Evolutionary conservation across 2,888 invertebrate species (phyloP), one percentile per base, ranked within the genome.

Genomic region (Habrosyne pyritoides): DNA sequence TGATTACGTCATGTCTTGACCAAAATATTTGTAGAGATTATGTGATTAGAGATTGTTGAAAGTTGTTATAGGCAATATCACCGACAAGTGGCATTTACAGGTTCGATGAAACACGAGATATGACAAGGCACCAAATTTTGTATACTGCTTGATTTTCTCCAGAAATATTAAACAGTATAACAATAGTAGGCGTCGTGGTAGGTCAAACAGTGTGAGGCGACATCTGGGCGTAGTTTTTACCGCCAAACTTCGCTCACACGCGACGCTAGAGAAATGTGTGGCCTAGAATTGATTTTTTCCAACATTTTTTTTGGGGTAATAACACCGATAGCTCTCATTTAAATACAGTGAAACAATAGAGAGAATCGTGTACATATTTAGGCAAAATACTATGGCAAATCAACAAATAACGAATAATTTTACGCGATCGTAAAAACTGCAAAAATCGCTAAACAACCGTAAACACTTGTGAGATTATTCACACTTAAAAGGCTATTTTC

Each of bases 1-100:
- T 64, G 63, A 75, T 88, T 87, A 77, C 86, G 78, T 86, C 80
- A 86, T 56, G 53, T 54, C 57, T 67, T 59, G 54, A 66, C 67
- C 69, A 79, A 78, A 81, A 77, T 75, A 74, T 78, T 75, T 69
- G 73, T 71, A 74, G 71, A 33, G n/a, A 71, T 73, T 64, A 56
- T 64, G 53, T 70, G 55, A 72, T 73, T 69, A 72, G 62, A 68
- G 52, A 62, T 63, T 60, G 65, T 70, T 68, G 80, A 83, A 80
- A 82, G 79, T 77, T 76, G 72, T 69, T 75, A 67, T 59, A 72
- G 71, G 65, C 77, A 72, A 71, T 58, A 58, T 71, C 70, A 47
- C 54, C 47, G 47, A 49, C 18, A 12, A 47, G 33, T 21, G 10
- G 21, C 18, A 12, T 49, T 53, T 55, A 50, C 26, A 28, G 48